Conservation (phyloP, 2,888 invertebrate genomes). For the Cistogaster globosa region DNA sequence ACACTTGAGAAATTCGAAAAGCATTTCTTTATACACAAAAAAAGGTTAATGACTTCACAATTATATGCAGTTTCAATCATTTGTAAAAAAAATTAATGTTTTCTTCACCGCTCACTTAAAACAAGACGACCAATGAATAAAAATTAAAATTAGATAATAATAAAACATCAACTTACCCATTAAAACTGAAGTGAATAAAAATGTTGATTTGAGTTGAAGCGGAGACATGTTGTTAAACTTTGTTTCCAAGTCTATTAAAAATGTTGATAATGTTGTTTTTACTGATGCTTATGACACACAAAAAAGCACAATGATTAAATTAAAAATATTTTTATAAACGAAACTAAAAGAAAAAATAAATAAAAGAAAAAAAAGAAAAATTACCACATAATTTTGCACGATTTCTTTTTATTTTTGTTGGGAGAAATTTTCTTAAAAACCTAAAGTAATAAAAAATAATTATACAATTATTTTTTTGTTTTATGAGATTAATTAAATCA, state of each 20-base stretch:
- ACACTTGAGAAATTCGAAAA: conserved; percentile 5
- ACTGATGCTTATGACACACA: conserved; percentile 28
- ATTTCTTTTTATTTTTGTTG: conserved; percentile 2
- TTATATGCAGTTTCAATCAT: conserved; percentile 21
- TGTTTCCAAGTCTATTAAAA: conserved; percentile 1
- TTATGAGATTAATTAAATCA: conserved; percentile 18
- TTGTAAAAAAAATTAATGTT: neutral
- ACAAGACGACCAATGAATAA: neutral
- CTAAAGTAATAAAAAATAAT: conserved; percentile 47
- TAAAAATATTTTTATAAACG: neutral
- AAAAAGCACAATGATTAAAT: conserved; percentile 8
- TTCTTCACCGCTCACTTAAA: neutral
- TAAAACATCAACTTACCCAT: conserved; percentile 71
- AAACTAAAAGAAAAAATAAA: conserved; percentile 21
- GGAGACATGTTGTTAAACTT: conserved; percentile 71
- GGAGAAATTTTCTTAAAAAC: conserved; percentile 20
- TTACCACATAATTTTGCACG: conserved; percentile 19
- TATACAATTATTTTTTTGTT: conserved; percentile 41
- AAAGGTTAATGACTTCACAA: conserved; percentile 57
- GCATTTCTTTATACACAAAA: conserved; percentile 5
- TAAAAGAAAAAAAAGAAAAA: conserved; percentile 10
- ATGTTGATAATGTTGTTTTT: conserved; percentile 34
- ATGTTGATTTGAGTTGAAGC: conserved; percentile 65
- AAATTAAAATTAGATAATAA: neutral
- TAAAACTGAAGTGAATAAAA: conserved; percentile 67